phyloP scores from a whole-genome alignment of 2,113 vertebrate species.

The Amphilophus citrinellus region DNA sequence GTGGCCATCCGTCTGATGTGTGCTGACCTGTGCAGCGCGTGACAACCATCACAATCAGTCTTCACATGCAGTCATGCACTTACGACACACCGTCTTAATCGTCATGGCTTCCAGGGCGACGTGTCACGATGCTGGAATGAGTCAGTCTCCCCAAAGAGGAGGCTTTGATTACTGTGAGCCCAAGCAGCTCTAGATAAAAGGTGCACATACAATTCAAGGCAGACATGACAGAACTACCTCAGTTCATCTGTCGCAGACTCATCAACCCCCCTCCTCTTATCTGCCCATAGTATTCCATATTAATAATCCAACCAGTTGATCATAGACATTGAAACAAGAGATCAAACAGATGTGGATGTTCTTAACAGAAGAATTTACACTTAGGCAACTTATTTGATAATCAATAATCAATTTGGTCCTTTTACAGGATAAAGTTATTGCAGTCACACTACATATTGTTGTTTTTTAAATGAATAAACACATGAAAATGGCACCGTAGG shows the following conservation, averaged over 20 bases:
- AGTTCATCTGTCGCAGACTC: background rate
- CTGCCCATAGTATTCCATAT: background rate
- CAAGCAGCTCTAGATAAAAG: slow-evolving; percentile 20
- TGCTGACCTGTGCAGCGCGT: background rate
- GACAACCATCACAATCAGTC: slow-evolving; percentile 37
- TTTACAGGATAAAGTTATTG: background rate
- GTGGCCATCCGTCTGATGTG: slow-evolving; percentile 7
- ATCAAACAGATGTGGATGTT: slow-evolving; percentile 32
- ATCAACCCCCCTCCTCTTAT: background rate
- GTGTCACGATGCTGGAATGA: background rate
- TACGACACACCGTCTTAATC: slow-evolving; percentile 59
- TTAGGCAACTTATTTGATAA: background rate
- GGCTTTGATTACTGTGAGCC: slow-evolving; percentile 41
- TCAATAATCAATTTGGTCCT: background rate
- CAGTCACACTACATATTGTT: background rate
- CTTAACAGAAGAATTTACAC: background rate
- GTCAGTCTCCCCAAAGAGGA: slow-evolving; percentile 45
- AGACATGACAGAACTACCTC: background rate
- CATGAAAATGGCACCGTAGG: accelerated
- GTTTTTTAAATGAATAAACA: background rate
- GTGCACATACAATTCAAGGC: background rate
- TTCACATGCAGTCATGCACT: slow-evolving; percentile 24
- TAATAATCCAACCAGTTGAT: slow-evolving; percentile 23
- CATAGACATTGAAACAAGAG: slow-evolving; percentile 22
- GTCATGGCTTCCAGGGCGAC: slow-evolving; percentile 29